These are phyloP conservation scores for Trachops cirrhosus DNA, from an alignment of 2,797 vertebrate genomes.

Conservation along the genomic window DNA sequence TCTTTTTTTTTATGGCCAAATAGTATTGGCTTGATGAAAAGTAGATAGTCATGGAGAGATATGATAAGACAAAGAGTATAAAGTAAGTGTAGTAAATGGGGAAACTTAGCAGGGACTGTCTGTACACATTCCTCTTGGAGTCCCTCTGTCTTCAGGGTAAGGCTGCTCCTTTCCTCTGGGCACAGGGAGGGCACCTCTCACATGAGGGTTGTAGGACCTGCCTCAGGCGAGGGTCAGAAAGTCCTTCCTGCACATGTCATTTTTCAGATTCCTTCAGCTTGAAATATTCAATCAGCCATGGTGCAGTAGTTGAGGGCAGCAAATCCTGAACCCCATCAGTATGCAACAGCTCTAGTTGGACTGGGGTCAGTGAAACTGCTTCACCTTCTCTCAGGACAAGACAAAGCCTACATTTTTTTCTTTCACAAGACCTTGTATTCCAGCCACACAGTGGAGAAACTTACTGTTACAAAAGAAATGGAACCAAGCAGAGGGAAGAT, in stretches of 20 bases:
- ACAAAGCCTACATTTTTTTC: not conserved
- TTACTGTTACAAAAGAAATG: not conserved
- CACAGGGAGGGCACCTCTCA: no score
- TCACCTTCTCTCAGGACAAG: not conserved
- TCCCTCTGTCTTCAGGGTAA: not conserved
- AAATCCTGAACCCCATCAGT: not conserved
- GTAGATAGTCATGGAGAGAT: not conserved
- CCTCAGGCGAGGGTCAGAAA: not conserved
- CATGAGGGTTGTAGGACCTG: not conserved
- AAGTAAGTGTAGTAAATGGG: not conserved
- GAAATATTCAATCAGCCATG: accelerated
- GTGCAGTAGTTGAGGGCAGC: not conserved
- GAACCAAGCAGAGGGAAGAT: not conserved
- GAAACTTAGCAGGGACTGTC: not conserved
- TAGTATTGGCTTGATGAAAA: not conserved
- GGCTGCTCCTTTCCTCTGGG: not conserved
- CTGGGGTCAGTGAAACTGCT: accelerated
- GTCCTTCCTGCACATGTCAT: not conserved
- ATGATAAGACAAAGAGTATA: not conserved
- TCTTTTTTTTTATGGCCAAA: no score
- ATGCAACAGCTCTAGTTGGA: accelerated
- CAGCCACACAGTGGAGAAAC: not conserved
- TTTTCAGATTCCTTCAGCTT: not conserved
- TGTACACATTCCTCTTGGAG: not conserved
- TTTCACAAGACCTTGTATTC: not conserved